Evolutionary conservation across 37 sponge, comb jelly and placozoan species (phyloP).

Genomic region (Oopsacas minuta): DNA sequence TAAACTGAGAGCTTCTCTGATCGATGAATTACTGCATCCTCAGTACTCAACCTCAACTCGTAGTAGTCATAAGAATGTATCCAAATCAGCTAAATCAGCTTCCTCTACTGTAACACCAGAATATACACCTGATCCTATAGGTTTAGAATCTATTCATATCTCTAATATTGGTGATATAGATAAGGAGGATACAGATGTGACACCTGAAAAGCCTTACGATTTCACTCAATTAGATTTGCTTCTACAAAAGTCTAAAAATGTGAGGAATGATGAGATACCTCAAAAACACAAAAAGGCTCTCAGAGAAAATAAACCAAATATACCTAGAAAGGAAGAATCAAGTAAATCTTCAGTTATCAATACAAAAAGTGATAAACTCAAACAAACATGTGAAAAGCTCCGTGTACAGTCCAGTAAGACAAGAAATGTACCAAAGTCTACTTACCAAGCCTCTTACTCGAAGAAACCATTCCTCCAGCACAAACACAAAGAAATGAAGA

Average conservation of each 20-base stretch:
- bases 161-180: neutral
- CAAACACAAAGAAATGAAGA: neutral
- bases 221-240: neutral
- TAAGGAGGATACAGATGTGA: neutral
- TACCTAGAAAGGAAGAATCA: neutral
- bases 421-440: neutral
- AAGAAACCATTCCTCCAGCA: neutral
- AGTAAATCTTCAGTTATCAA: neutral
- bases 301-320: neutral
- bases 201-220: neutral
- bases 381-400: neutral
- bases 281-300: neutral
- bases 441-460: neutral
- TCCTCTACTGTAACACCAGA: neutral
- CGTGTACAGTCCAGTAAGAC: neutral
- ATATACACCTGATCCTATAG: neutral
- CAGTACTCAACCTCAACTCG: neutral
- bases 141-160: neutral
- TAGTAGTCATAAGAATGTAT: no score
- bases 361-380: neutral
- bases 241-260: neutral
- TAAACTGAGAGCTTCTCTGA: constrained; percentile 1
- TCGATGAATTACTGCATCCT: neutral
- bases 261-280: neutral
- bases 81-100: neutral